Conservation (phyloP, 2,888 invertebrate species). For the Netelia inedita region DNA sequence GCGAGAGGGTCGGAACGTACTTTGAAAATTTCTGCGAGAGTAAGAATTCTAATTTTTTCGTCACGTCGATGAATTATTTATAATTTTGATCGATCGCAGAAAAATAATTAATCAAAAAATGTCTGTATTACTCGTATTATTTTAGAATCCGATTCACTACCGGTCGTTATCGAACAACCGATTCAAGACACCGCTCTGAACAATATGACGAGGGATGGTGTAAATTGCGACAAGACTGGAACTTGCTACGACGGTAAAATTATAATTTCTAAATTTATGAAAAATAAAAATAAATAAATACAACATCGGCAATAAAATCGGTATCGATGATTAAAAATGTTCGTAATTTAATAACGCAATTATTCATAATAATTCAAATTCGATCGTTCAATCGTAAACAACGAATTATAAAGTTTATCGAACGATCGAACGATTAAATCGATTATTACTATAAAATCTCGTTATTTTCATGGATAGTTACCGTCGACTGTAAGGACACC, state of each 20-base stretch:
- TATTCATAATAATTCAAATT: no score
- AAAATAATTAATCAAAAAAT: conserved; percentile 66
- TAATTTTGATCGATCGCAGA: no score
- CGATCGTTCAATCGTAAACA: no score
- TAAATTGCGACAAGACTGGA: conserved; percentile 97
- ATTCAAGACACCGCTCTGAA: conserved; percentile 89
- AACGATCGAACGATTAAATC: background rate
- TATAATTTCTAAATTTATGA: background rate
- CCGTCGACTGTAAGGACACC: conserved; percentile 97
- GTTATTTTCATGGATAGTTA: conserved; percentile 88
- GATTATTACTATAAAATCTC: conserved; percentile 24
- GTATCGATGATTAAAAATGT: conserved; percentile 13
- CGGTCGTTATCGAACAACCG: conserved; percentile 89
- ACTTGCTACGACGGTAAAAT: conserved; percentile 97
- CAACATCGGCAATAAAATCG: background rate
- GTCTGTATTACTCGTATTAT: background rate
- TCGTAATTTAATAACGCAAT: conserved; percentile 12
- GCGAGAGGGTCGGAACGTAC: conserved; percentile 95
- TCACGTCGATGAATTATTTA: background rate
- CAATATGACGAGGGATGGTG: conserved; percentile 91
- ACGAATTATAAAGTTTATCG: no score
- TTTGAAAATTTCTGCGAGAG: conserved; percentile 97
- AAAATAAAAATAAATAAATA: conserved; percentile 29
- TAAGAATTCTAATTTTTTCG: conserved; percentile 84
- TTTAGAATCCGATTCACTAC: conserved; percentile 88